A percentile compares a stretch with the other conserved stretches of the same genome.
phyloP scores from a whole-genome alignment of 1,140 invertebrate species.

The Trialeurodes vaporariorum region DNA sequence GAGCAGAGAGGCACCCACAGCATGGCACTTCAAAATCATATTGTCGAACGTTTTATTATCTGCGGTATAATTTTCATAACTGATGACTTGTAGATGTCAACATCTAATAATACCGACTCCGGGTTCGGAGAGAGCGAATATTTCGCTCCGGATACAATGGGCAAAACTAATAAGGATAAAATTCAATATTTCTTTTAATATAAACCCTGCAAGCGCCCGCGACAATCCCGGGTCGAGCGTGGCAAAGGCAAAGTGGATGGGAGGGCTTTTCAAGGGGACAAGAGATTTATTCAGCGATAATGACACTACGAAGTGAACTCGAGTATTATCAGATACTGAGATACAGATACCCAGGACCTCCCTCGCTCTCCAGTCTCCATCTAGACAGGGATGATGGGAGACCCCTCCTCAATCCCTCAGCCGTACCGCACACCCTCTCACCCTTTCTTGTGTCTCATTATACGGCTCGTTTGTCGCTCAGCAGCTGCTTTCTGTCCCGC shows the following conservation, averaged over 20 bases:
- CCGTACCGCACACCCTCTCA: too few relatives aligned
- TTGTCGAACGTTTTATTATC: background rate
- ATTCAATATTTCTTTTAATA: slow-evolving; percentile 1
- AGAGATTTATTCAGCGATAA: background rate
- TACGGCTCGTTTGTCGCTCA: too few relatives aligned
- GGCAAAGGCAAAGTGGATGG: too few relatives aligned
- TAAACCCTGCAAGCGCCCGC: too few relatives aligned
- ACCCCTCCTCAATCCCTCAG: too few relatives aligned
- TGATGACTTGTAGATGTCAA: background rate
- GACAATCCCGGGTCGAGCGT: too few relatives aligned
- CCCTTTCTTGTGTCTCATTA: background rate
- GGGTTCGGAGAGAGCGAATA: background rate
- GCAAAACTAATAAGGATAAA: background rate
- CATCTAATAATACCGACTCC: background rate
- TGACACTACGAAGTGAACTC: background rate
- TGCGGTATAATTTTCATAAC: background rate
- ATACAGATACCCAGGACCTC: background rate
- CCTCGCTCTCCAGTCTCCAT: background rate
- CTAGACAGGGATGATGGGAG: too few relatives aligned
- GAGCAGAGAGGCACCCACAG: too few relatives aligned
- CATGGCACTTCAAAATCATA: too few relatives aligned
- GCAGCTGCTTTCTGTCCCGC: too few relatives aligned
- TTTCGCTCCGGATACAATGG: background rate
- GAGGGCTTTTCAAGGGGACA: too few relatives aligned
- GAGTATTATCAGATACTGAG: too few relatives aligned